phyloP scores from a whole-genome alignment of 2,888 invertebrate genomes.

The Sphaerophoria taeniata region DNA sequence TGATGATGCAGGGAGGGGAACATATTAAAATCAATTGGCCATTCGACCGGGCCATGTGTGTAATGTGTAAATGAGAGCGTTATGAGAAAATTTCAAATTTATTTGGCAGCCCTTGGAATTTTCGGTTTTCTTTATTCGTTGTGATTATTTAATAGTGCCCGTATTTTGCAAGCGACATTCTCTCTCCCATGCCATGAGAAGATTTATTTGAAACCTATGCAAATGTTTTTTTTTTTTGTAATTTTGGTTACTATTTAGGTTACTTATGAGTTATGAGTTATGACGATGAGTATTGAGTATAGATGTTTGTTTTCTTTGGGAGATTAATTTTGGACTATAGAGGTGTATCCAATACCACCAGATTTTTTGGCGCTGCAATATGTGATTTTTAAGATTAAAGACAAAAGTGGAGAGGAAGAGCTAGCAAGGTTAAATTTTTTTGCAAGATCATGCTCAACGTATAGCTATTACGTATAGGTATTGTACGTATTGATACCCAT shows the following conservation, averaged over 20 bases:
- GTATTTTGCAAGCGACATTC: background rate
- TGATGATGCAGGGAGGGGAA: background rate
- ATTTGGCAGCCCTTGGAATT: conserved; percentile 7
- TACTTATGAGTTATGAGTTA: background rate
- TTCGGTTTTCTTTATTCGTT: background rate
- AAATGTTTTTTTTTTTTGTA: background rate
- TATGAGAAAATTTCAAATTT: background rate
- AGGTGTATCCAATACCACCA: too few species aligned
- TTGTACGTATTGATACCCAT: too few species aligned
- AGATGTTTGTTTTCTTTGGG: too few species aligned
- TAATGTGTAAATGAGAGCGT: background rate
- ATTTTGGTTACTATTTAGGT: background rate
- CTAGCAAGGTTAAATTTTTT: too few species aligned
- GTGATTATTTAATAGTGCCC: conserved; percentile 1
- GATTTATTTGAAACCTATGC: conserved; percentile 11
- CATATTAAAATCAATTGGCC: background rate
- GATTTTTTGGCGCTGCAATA: too few species aligned
- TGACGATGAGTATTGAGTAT: too few species aligned
- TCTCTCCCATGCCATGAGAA: conserved; percentile 24
- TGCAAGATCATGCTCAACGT: too few species aligned
- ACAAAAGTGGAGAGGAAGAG: too few species aligned
- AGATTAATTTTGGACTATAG: too few species aligned
- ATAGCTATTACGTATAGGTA: too few species aligned
- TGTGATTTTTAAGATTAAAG: too few species aligned
- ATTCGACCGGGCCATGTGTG: background rate